Conservation (phyloP, 2,888 invertebrate species). For the Hemistola chrysoprasaria region DNA sequence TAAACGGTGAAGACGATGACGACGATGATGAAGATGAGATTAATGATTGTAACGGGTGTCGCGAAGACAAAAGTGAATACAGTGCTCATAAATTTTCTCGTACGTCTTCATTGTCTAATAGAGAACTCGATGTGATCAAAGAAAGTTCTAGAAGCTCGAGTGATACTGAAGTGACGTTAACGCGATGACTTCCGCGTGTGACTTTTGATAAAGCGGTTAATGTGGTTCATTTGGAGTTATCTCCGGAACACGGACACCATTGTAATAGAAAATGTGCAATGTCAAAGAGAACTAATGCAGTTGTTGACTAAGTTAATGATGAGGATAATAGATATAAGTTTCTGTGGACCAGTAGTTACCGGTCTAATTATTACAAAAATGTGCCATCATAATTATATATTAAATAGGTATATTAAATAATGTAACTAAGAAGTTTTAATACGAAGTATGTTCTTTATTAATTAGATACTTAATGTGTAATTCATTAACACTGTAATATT, state of each 20-base stretch:
- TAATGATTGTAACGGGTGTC: constrained; percentile 59
- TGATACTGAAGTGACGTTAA: constrained; percentile 78
- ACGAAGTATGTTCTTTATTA: no score
- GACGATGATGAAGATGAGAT: constrained; percentile 67
- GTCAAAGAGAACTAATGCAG: constrained; percentile 47
- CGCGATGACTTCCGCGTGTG: constrained; percentile 77
- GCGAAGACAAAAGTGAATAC: constrained; percentile 72
- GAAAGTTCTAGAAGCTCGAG: constrained; percentile 79
- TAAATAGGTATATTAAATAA: no score
- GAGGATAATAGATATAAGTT: constrained; percentile 43
- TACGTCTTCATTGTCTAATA: constrained; percentile 72
- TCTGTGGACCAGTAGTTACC: constrained; percentile 63
- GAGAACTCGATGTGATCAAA: constrained; percentile 78
- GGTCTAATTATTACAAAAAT: constrained; percentile 49
- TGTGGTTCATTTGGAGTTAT: constrained; percentile 64
- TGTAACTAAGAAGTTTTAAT: no score
- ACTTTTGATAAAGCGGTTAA: constrained; percentile 71
- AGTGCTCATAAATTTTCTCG: constrained; percentile 73
- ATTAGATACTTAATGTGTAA: no score
- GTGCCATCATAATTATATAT: constrained; percentile 30
- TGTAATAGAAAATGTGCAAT: constrained; percentile 48
- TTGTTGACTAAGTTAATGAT: constrained; percentile 25
- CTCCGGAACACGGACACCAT: constrained; percentile 50
- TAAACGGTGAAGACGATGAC: constrained; percentile 62
- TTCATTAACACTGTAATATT: no score